Base-by-base conservation (phyloP, 2,888 invertebrate genomes). In the Andrena minutula region DNA sequence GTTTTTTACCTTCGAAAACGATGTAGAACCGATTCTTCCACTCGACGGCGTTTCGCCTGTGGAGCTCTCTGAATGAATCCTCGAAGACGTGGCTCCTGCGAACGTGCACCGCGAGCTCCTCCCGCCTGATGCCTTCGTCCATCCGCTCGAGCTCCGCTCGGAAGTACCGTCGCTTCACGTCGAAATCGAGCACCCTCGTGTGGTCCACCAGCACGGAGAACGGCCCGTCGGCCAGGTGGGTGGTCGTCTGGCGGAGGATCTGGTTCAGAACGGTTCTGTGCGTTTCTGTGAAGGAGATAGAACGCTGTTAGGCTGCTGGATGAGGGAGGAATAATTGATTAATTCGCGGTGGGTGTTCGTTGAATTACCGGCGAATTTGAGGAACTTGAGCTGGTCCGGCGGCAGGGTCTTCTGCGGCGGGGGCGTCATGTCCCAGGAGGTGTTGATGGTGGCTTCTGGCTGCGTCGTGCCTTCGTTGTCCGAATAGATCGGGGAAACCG, bases 1-100 rank as follows among this genome's bases (percentile, higher is more conserved):
- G 23, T 8, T 23, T 2, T 10, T 1, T 94, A 97, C 97, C 98
- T 96, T 98, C 98, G 94, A 98, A 98, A 0, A 98, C 97, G 90
- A 98, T 98, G 93, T 98, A 98, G 94, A 98, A 98, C 65, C 98
- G 95, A 94, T 98, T 97, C 92, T 98, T 98, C 98, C 98, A 98
- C 92, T 98, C 98, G 90, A 97, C 97, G 0, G 97, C 96, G 56
- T 96, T 95, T 69, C 97, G 95, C 51, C 98, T 95, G 93, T 97
- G 97, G 66, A 98, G 94, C 91, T 98, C 98, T 73, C 98, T 95
- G 94, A 97, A 98, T 0, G 98, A 98, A 91, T 98, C 98, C 93
- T 98, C 98, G 92, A 98, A 98, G 2, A 98, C 97, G 88, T 97
- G 96, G 73, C 96, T 96, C 79, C 98, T 95, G 47, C 97, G 95